Percentiles rank a stretch among this genome's conserved stretches.
These are phyloP conservation scores for Oryzias melastigma DNA, from an alignment of 2,113 vertebrate genomes.

Conservation along the genomic window DNA sequence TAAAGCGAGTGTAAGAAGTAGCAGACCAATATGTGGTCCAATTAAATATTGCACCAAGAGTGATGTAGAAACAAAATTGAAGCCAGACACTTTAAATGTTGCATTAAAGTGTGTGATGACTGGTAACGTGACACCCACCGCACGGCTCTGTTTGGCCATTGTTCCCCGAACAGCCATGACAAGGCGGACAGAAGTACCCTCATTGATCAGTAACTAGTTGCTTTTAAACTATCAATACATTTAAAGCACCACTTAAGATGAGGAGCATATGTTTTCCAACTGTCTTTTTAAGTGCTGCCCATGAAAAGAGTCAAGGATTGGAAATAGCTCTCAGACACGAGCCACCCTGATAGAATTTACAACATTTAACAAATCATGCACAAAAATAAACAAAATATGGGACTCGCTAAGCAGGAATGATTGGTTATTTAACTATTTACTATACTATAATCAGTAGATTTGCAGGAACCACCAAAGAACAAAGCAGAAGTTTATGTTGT, in stretches of 20 bases:
- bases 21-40: constrained; percentile 1
- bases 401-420: background rate
- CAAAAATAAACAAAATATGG: background rate
- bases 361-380: constrained; percentile 21
- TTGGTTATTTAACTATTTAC: no score
- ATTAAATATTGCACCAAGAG: constrained; percentile 4
- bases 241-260: constrained; percentile 74
- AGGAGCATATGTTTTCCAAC: constrained; percentile 65
- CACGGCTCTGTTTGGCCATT: constrained; percentile 24
- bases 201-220: constrained; percentile 69
- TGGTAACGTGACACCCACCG: constrained; percentile 17
- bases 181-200: constrained; percentile 55
- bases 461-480: no score
- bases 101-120: constrained; percentile 15
- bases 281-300: constrained; percentile 42
- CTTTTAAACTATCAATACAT: constrained; percentile 79
- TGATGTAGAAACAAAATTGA: background rate
- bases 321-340: constrained; percentile 11
- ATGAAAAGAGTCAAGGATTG: constrained; percentile 27
- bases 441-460: no score
- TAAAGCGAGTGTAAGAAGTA: background rate
- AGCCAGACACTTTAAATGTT: background rate
- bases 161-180: constrained; percentile 29
- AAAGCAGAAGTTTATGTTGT: no score
- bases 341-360: constrained; percentile 6